Base-by-base conservation (phyloP, 92 coral and sea anemone genomes). In the Metridium senile region DNA sequence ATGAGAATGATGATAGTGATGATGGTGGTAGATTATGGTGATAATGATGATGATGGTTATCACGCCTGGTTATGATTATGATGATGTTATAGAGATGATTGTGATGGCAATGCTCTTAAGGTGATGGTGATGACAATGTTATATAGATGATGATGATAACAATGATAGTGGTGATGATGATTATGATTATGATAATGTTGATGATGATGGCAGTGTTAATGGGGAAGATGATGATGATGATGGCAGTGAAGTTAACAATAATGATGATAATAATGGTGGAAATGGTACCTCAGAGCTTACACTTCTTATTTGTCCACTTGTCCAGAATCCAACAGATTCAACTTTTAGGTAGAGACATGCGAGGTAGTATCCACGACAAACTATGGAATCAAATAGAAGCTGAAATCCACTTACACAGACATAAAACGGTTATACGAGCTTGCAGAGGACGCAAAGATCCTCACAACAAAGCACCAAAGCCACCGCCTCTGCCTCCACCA, bases 331-430 rank as follows among this genome's bases (percentile, higher is more conserved):
- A 96, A 62, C 99, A 96, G 84, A 96, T 96, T 35, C 99, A 96
- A 69, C 87, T 96, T 13, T 89, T 96, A 78, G 98, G 99, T 21
- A 81, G 99, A 72, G 97, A 96, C 67, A 88, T 96, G 93, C 81
- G 99, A 64, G 99, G 97, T 1, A 86, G 89, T 65, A 91, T 88
- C 57, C 99, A 96, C 25, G 95, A 96, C 70, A 90, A 89, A 32
- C 84, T 96, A 0, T 96, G 99, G 99, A 93, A 89, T 68, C 99
- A 96, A 82, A 96, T 96, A 58, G 99, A 96, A 78, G 99, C 99
- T 11, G 99, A 96, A 86, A 96, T 96, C 45, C 99, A 96, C 72
- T 82, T 96, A 45, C 99, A 96, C 70, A 76, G 99, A 56, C 99
- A 96, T 68, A 96, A 96, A 74, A 96, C 99, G 33, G 99, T 96